Base-by-base conservation (phyloP, 2,888 invertebrate species). In the Pedicia rivosa region DNA sequence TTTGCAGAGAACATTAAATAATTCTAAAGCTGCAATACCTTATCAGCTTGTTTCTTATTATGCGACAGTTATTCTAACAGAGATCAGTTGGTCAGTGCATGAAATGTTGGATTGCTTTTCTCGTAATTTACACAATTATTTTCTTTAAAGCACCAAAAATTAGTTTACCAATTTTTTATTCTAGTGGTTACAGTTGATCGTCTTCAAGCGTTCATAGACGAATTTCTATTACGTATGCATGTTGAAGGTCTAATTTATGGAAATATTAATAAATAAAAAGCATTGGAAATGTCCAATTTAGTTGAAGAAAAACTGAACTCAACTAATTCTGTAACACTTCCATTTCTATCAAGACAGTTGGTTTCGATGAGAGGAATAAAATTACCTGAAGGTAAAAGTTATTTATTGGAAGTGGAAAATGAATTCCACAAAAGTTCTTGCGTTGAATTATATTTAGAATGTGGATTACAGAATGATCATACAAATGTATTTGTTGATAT, bases 1-100 rank as follows among this genome's bases (percentile, higher is more conserved):
- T 49, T 64, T 94, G 44, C 69, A 81, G 8, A 65, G 95, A 37
- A 66, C 68, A 9, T 56, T 97, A 49, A 83, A 77, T 58, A 97
- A 97, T 62, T 92, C 92, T 55, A 74, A 79, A 38, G 81, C 88
- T 1, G 92, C 94, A 47, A 92, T 94, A 51, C 95, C 97, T 0
- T 84, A 83, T 52, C 69, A 74, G 47, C 73, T 75, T 55, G 84
- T 90, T 0, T 74, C 84, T 9, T 91, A 91, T 62, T 88, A 90
- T 57, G 71, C 83, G 42, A 76, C 83, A 1, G 64, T 83, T 10
- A 66, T 91, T 30, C 62, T 91, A 35, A 72, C 80, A 0, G 91
- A 92, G 51, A 70, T 80, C 46, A 75, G 78, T 3, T 97, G 95
- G 94, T 81, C 82, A 1, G 81, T 90, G 50, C 74, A 78, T 35